Base-by-base conservation (phyloP, 1,140 invertebrate species). In the Acromyrmex charruanus region DNA sequence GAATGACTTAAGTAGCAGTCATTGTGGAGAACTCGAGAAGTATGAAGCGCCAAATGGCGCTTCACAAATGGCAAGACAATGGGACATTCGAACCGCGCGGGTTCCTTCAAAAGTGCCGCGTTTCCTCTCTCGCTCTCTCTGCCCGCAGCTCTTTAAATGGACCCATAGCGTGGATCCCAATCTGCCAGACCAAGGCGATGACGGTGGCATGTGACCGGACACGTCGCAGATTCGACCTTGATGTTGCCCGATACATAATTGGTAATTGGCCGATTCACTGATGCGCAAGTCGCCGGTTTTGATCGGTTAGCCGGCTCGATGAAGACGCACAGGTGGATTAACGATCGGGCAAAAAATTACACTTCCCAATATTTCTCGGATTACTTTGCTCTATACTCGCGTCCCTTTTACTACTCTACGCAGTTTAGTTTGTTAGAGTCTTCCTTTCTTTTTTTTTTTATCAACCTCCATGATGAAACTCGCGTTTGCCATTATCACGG, bases 201-300 rank as follows among this genome's bases (percentile, higher is more conserved):
- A 9, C 6, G 55, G 0, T 25, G 51, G 69, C 89, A 88, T 91
- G 89, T 74, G 91, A 92, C 87, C 87, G 89, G 91, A 91, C 88
- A 87, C 86, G 69, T 69, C 85, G 77, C 58, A 79, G 31, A 86
- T 85, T 87, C 82, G 85, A 85, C 88, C 90, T 91, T 91, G 85
- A 81, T 61, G 80, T 59, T 59, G 75, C 59, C 77, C 77, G 75
- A 71, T 86, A 21, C 68, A 68, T 92, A 92, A 92, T 92, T 92
- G 91, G 88, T 92, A 92, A 92, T 92, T 87, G 87, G 74, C 72
- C 65, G 89, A 79, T 80, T 87, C 88, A 91, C 86, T 59, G 86
- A 87, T 63, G 90, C 82, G 77, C 68, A 75, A 86, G 65, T 88
- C 75, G 80, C 59, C 66, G 79, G 85, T 87, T 88, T 85, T 85